Evolutionary conservation across 2,113 vertebrate genomes (phyloP).

Genomic region (Alces alces): DNA sequence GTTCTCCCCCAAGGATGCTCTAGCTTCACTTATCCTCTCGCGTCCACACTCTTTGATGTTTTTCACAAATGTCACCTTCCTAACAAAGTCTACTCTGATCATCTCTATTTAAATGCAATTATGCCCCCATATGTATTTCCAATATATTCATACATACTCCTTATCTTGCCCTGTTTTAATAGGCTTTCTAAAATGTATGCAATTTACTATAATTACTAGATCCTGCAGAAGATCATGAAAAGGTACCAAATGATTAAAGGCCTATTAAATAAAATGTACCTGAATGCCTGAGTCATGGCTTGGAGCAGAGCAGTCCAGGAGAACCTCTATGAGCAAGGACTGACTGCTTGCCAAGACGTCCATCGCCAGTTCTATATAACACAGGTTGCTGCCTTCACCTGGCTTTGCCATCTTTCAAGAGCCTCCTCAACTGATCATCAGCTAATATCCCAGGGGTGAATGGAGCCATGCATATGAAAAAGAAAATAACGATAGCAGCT

Average conservation of each 20-base stretch:
- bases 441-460: neutral
- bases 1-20: neutral
- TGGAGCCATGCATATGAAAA: neutral
- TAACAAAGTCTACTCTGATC: neutral
- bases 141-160: too few relatives aligned
- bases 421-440: neutral
- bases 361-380: neutral
- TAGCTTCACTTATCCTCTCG: neutral
- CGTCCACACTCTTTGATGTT: neutral
- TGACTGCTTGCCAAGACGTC: neutral
- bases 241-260: neutral
- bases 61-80: neutral
- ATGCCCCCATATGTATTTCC: neutral
- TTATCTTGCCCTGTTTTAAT: neutral
- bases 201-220: neutral
- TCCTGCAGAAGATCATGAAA: neutral
- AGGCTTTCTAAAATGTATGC: neutral
- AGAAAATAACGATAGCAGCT: neutral
- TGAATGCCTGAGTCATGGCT: neutral
- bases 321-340: neutral
- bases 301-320: neutral
- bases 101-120: neutral
- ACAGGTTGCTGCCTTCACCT: neutral
- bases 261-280: neutral
- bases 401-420: neutral